Conservation (phyloP, 2,797 vertebrate genomes). For the Gobionotothen gibberifrons region DNA sequence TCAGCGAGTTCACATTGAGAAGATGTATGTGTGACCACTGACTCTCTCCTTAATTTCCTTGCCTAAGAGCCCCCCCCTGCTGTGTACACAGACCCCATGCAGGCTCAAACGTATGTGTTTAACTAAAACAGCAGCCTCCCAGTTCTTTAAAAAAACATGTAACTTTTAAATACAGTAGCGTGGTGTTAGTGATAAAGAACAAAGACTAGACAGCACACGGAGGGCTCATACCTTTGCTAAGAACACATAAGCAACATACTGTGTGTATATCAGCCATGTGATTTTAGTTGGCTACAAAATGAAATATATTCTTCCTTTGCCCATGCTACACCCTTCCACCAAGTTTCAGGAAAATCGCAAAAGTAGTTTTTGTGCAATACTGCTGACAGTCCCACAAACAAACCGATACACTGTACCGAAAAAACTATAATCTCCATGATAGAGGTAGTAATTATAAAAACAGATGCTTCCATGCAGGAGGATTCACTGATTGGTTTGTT, state of each 20-base stretch:
- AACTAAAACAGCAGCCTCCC: conserved; percentile 47
- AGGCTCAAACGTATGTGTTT: conserved; percentile 3
- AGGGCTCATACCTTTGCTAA: no score
- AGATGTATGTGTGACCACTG: neutral
- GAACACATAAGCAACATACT: no score
- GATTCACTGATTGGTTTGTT: neutral
- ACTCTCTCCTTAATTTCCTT: no score
- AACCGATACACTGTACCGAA: no score
- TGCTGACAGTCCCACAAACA: no score
- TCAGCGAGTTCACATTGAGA: conserved; percentile 35
- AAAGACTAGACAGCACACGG: neutral
- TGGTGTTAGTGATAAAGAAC: neutral
- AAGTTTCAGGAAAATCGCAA: no score
- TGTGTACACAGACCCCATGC: conserved; percentile 43
- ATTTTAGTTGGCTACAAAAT: no score
- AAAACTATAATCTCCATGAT: no score
- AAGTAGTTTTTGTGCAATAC: no score
- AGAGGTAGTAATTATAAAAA: neutral
- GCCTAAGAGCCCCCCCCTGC: conserved; percentile 28
- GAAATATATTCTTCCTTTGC: no score
- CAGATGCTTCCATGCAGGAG: neutral
- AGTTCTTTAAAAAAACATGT: conserved; percentile 54
- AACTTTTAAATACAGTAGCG: conserved; percentile 35
- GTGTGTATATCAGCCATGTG: neutral
- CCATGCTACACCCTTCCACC: no score